Conservation (phyloP, 2,888 invertebrate species). For the Habroteleia sp. region DNA sequence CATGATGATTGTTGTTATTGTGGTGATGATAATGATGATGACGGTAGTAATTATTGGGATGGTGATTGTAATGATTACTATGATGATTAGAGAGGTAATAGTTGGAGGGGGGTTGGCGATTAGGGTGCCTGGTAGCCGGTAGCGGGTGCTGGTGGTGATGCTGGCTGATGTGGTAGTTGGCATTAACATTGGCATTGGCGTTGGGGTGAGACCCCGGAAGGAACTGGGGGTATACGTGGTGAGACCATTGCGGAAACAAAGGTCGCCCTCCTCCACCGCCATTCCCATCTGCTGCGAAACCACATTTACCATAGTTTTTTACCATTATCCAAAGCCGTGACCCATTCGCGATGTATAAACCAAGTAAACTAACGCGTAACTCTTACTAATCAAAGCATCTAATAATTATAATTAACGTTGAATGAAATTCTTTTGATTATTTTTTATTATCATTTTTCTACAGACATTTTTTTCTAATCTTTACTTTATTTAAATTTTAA, state of each 20-base stretch:
- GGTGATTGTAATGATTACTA: conserved; percentile 82
- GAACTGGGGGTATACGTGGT: conserved; percentile 97
- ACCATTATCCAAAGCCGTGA: conserved; percentile 70
- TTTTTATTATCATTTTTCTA: conserved; percentile 6
- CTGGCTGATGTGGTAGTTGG: conserved; percentile 81
- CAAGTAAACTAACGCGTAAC: conserved; percentile 15
- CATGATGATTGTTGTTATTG: conserved; percentile 82
- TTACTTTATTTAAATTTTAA: no score
- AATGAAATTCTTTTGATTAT: conserved; percentile 5
- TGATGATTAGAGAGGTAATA: conserved; percentile 83
- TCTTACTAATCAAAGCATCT: conserved; percentile 26
- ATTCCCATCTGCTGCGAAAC: conserved; percentile 80
- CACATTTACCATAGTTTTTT: conserved; percentile 78
- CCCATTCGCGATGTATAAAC: conserved; percentile 1
- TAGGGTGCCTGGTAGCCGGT: conserved; percentile 82
- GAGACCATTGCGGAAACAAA: conserved; percentile 96
- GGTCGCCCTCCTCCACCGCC: conserved; percentile 86
- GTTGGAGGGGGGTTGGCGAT: conserved; percentile 80
- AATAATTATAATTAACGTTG: conserved; percentile 7
- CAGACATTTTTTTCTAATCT: no score
- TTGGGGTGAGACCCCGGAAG: conserved; percentile 94
- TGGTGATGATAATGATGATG: conserved; percentile 84
- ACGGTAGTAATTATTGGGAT: conserved; percentile 83
- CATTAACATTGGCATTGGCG: conserved; percentile 82
- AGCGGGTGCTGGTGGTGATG: conserved; percentile 82